Evolutionary conservation across 2,113 vertebrate species (phyloP).

Genomic region (Cavia aperea): DNA sequence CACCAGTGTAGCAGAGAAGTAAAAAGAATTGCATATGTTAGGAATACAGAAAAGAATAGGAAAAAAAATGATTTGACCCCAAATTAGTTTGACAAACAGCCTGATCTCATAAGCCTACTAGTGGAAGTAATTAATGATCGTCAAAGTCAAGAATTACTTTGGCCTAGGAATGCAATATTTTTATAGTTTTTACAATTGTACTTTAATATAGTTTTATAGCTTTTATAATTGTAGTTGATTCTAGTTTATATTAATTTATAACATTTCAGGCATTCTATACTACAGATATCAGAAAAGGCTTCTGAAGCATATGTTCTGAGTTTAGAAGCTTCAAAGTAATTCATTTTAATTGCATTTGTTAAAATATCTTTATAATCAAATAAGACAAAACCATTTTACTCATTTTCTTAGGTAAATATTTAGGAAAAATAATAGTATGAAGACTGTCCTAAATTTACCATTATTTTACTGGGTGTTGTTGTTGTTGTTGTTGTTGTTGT

Average conservation of each 20-base stretch:
- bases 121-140: background rate
- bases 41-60: background rate
- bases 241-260: background rate
- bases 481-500: background rate
- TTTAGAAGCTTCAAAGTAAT: slow-evolving; percentile 15
- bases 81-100: slow-evolving; percentile 10
- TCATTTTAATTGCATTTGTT: slow-evolving; percentile 34
- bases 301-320: slow-evolving; percentile 13
- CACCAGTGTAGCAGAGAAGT: background rate
- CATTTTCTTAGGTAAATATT: slow-evolving; percentile 6
- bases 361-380: background rate
- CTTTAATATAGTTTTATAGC: background rate
- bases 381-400: slow-evolving; percentile 36
- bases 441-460: background rate
- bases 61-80: background rate
- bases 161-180: slow-evolving; percentile 13
- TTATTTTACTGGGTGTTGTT: background rate
- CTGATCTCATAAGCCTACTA: background rate
- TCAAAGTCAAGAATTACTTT: slow-evolving; percentile 12
- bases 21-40: background rate
- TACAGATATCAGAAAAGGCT: background rate
- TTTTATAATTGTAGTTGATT: slow-evolving; percentile 22
- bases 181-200: background rate
- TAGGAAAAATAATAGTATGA: slow-evolving; percentile 7
- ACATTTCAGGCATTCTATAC: background rate